Evolutionary conservation across 2,797 vertebrate genomes (phyloP), one percentile per base, ranked within the genome.

Genomic region (Squalus acanthias): DNA sequence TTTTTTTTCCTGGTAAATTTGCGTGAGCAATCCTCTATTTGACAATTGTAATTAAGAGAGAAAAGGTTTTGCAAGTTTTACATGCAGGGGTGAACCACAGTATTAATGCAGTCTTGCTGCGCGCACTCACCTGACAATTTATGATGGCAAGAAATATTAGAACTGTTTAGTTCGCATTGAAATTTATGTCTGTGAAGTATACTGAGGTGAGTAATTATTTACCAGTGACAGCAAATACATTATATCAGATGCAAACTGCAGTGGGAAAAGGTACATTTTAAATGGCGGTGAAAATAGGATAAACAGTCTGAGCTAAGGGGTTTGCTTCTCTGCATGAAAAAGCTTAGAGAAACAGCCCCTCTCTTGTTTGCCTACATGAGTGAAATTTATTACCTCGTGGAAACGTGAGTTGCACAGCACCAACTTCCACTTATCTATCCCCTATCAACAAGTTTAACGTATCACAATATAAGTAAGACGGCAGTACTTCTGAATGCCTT

Each of bases 171-270:
- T 60, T 95, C 26, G 6, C 50, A 50, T 57, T 39, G 70, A 74
- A 95, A 95, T 95, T 95, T 95, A 95, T 95, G 69, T n/a, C 70
- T 95, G 91, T 93, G 46, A 95, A 60, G 46, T 72, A 95, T 33
- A 17, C 24, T 57, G 94, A 95, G 46, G 94, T 57, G 50, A 74
- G 94, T 72, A 76, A 95, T 95, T 95, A 95, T 95, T 76, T 95
- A 95, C 46, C 91, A 95, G 70, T 72, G 70, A 74, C 46, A 74
- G 94, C 70, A 72, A 95, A 95, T 53, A 72, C 53, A 95, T 95
- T 95, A 74, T 69, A 46, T 93, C 63, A 69, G n/a, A 93, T 93
- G 91, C 70, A 72, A n/a, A 74, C 70, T 76, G 94, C 70, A 76
- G 70, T n/a, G 94, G 29, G 26, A 67, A 70, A 95, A 70, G 67